Base-by-base conservation (phyloP, 2,888 invertebrate species). In the Chymomyza fuscimana region DNA sequence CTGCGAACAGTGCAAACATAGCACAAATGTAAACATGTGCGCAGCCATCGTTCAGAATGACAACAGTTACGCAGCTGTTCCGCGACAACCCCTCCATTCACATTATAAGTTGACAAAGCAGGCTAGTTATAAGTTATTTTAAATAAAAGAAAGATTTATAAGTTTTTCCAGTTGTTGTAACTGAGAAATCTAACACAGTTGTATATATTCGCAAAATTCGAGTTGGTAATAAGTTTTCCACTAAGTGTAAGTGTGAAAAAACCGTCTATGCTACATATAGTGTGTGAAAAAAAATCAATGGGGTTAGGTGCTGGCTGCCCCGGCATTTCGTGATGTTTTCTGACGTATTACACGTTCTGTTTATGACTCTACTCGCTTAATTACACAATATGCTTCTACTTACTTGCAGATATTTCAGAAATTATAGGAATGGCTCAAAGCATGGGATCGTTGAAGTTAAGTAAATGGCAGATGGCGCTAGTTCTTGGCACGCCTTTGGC, bases 381-480 rank as follows among this genome's bases (percentile, higher is more conserved):
- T 85, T 85, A 88, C 88, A 85, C 85, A 85, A 88, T 83, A 58
- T 63, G 6, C 15, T 15, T 80, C 36, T 70, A 36, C 25, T 86
- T 70, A 36, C 25, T 86, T 83, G 62, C 74, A 86, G 80, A 50
- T 19, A 40, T 29, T 61, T 61, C 40, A 46, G 2, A 46, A 46
- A 67, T 63, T 67, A 59, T 66, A 73, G 59, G 69, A 62, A 86
- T 87, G 78, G 74, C 88, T 29, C 84, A 83, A 46, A 90, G 88
- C 70, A 72, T 90, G 65, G 84, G 88, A 59, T 86, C 88, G 15
- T 68, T 91, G 15, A 89, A 89, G 65, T 71, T 91, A 5, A 84
- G 95, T 81, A 97, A 95, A 94, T 97, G 97, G 97, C 96, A 97
- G 93, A 93, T 97, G 87, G 97, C 96, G 73, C 93, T 97, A 75